Base-by-base conservation (phyloP, 2,797 vertebrate genomes). In the Carapus acus region DNA sequence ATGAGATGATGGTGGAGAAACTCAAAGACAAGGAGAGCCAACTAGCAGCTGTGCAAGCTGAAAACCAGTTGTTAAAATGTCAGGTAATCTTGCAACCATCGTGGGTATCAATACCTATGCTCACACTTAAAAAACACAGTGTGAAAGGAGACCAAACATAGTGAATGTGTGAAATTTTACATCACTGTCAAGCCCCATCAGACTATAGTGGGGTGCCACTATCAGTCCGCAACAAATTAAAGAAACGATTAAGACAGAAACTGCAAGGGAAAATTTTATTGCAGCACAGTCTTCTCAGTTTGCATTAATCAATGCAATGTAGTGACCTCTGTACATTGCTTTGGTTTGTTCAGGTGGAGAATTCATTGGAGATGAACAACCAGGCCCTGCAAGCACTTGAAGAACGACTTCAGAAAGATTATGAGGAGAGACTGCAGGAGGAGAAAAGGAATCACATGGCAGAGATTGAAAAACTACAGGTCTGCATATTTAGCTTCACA, bases 401-500 rank as follows among this genome's bases (percentile, higher is more conserved):
- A 7, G 79, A 56, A 53, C 93, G 89, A 69, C 84, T 99, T 0
- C 90, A 94, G 41, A 83, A 69, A 60, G 90, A 94, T 39, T 91
- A 90, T 0, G 89, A 97, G n/a, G 89, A 92, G 29, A 89, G 86
- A 73, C 83, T 97, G 51, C 78, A 54, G 22, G 85, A 91, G 56
- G 91, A 94, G 62, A 91, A 93, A 54, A 79, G 21, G 65, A 91
- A 80, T 48, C 93, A 95, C 82, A 82, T 79, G 12, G 85, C 90
- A 1, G 94, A 97, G 84, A 92, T 91, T 36, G 91, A 95, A 83
- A 88, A 82, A 1, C 86, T 98, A 16, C 87, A 94, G 81, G 96
- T 98, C 2, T 59, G 52, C 58, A 75, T 69, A 76, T 54, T 67
- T 75, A 15, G 41, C 2, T 50, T 11, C 36, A 67, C 55, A 46